phyloP scores from a whole-genome alignment of 2,888 invertebrate species.

The Aplocera efformata region DNA sequence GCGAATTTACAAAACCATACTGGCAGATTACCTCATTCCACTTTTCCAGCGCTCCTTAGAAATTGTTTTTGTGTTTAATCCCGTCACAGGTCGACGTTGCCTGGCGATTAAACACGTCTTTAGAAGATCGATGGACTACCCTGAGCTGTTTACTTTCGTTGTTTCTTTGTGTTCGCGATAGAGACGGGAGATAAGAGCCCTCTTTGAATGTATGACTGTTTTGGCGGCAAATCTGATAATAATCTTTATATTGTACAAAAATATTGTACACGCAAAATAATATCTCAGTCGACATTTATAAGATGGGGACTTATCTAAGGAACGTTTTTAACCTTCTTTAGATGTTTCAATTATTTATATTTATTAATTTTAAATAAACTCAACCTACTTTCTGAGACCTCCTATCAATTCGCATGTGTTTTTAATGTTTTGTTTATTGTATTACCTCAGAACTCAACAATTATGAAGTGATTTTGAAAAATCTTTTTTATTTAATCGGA shows the following conservation, averaged over 20 bases:
- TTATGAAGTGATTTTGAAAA: no score
- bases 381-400: no score
- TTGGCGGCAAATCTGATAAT: slow-evolving; percentile 4
- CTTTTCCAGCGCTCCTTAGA: slow-evolving; percentile 22
- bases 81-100: slow-evolving; percentile 43
- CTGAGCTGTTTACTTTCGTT: slow-evolving; percentile 33
- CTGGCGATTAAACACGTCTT: slow-evolving; percentile 56
- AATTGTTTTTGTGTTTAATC: slow-evolving; percentile 54
- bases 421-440: no score
- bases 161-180: slow-evolving; percentile 26
- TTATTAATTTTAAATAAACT: no score
- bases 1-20: slow-evolving; percentile 1
- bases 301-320: no score
- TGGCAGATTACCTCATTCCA: slow-evolving; percentile 7
- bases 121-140: slow-evolving; percentile 42
- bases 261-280: slow-evolving; percentile 6
- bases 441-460: no score
- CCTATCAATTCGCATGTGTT: no score
- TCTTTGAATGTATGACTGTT: slow-evolving; percentile 9
- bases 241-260: slow-evolving; percentile 10
- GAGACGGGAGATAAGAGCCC: slow-evolving; percentile 7
- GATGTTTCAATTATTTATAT: no score
- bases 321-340: no score
- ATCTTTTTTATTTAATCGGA: no score
- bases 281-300: no score